Percentiles rank a stretch among this genome's conserved stretches.
phyloP scores from a whole-genome alignment of 2,113 vertebrate genomes.

The Dipodomys stephensi region DNA sequence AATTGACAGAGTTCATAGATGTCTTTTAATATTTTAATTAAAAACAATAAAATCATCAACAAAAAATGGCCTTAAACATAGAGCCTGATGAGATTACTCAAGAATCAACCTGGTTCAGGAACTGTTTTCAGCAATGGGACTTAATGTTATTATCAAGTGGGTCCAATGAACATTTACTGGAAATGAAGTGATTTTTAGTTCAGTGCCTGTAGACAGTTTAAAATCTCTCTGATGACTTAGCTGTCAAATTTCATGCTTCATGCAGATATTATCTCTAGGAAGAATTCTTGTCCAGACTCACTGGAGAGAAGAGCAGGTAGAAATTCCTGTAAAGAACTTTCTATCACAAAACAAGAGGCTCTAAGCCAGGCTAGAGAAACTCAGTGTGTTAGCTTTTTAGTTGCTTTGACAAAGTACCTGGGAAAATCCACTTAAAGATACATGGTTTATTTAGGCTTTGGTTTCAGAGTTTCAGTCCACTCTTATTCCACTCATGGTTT shows the following conservation, averaged over 20 bases:
- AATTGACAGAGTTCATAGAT: not conserved
- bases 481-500: not conserved
- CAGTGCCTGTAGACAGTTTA: not conserved
- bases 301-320: not conserved
- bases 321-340: not conserved
- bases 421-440: not conserved
- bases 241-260: not conserved
- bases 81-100: not conserved
- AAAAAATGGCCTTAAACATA: not conserved
- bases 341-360: not conserved
- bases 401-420: not conserved
- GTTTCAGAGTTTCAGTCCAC: not conserved
- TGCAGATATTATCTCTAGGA: not conserved
- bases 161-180: not conserved
- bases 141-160: not conserved
- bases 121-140: not conserved
- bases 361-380: not conserved
- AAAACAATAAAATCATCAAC: not conserved
- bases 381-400: not conserved
- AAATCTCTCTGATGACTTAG: not conserved
- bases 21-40: not conserved
- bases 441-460: not conserved
- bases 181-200: not conserved
- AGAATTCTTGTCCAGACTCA: not conserved
- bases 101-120: not conserved